Evolutionary conservation across 2,888 invertebrate genomes (phyloP).

Genomic region (Epinotia bilunana): DNA sequence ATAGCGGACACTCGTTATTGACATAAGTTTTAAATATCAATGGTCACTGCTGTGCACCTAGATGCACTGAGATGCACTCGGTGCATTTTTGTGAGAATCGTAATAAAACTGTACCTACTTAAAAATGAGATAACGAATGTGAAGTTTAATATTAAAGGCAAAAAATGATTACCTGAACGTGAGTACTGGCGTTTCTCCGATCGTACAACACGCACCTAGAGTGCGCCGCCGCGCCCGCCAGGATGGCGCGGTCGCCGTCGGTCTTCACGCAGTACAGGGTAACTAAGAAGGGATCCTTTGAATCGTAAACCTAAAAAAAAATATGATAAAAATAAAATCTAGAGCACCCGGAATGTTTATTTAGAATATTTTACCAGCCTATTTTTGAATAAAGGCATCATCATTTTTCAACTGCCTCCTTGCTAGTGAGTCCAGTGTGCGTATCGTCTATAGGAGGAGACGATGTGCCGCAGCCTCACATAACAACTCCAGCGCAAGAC

Average conservation of each 20-base stretch:
- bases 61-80: background rate
- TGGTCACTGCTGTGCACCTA: background rate
- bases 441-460: too few species aligned
- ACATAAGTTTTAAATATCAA: background rate
- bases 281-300: slow-evolving; percentile 70
- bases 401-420: too few species aligned
- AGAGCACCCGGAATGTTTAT: too few species aligned
- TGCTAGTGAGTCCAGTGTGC: too few species aligned
- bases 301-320: slow-evolving; percentile 61
- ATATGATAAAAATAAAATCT: too few species aligned
- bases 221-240: slow-evolving; percentile 72
- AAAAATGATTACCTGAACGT: slow-evolving; percentile 66
- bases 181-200: slow-evolving; percentile 55
- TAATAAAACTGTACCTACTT: background rate
- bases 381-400: too few species aligned
- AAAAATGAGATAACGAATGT: too few species aligned
- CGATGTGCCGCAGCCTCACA: too few species aligned
- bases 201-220: slow-evolving; percentile 76
- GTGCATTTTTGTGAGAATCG: background rate
- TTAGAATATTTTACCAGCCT: too few species aligned
- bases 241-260: slow-evolving; percentile 64
- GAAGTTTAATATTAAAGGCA: background rate
- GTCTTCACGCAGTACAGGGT: slow-evolving; percentile 73
- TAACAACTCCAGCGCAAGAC: too few species aligned
- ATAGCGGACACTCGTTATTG: background rate